Conservation (phyloP, 2,797 vertebrate species). For the Protonibea diacanthus region DNA sequence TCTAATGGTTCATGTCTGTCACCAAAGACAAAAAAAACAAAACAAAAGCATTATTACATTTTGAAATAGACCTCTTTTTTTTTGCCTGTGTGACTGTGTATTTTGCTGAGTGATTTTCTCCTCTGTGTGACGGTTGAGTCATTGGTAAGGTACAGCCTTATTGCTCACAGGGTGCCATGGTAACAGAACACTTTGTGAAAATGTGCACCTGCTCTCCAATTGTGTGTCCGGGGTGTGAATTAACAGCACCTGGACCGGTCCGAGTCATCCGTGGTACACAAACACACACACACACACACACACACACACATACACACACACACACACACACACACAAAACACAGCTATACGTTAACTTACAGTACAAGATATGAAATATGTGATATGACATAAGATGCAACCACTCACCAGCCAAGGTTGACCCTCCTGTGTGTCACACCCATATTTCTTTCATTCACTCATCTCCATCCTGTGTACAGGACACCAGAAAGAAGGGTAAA, state of each 20-base stretch:
- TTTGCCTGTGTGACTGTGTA: conserved; percentile 23
- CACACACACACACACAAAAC: conserved; percentile 19
- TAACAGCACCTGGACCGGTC: conserved; percentile 47
- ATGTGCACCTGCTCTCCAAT: conserved; percentile 70
- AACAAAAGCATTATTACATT: neutral
- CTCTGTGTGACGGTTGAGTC: conserved; percentile 61
- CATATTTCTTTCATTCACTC: neutral
- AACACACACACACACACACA: conserved; percentile 14
- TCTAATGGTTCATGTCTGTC: neutral
- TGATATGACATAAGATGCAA: neutral
- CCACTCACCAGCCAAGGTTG: neutral
- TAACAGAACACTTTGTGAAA: conserved; percentile 70
- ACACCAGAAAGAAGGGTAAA: conserved; percentile 71
- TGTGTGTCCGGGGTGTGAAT: conserved; percentile 59
- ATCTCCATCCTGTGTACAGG: conserved; percentile 60
- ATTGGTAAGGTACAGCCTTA: conserved; percentile 61
- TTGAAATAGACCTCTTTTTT: conserved; percentile 14
- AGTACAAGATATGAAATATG: neutral
- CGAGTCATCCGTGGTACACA: conserved; percentile 53
- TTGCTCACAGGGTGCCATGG: conserved; percentile 74
- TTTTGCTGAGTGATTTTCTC: conserved; percentile 53
- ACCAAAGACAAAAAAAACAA: neutral
- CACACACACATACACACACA: too few species aligned
- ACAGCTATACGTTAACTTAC: conserved; percentile 19
- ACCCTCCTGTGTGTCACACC: neutral